Conservation (phyloP, 2,888 invertebrate species). For the Synanthedon formicaeformis region DNA sequence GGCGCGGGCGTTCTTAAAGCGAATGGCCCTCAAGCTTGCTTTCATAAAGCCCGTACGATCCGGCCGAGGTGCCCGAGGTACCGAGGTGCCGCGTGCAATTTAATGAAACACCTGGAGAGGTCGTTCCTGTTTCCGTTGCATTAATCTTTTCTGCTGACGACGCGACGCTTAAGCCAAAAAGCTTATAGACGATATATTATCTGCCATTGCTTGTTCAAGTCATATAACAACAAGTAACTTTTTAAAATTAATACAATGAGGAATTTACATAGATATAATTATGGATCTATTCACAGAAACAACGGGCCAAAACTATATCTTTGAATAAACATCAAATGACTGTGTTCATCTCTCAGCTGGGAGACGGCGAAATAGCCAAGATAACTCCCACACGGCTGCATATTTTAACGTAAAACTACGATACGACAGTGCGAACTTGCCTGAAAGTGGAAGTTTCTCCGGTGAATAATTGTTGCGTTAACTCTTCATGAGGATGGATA, state of each 20-base stretch:
- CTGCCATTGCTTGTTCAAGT: too few species aligned
- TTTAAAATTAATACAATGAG: not conserved
- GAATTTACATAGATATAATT: not conserved
- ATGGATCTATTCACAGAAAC: constrained; percentile 16
- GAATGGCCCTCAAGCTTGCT: constrained; percentile 67
- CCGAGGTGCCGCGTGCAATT: constrained; percentile 61
- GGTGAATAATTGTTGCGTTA: constrained; percentile 48
- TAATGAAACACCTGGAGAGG: constrained; percentile 70
- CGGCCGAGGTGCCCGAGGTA: constrained; percentile 59
- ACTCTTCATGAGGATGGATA: not conserved
- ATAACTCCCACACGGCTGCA: constrained; percentile 57
- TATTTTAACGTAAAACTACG: constrained; percentile 60
- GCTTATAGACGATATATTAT: too few species aligned
- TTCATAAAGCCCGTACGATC: constrained; percentile 64
- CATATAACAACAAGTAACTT: too few species aligned
- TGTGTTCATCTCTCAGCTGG: constrained; percentile 22
- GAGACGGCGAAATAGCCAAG: constrained; percentile 48
- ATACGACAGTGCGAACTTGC: constrained; percentile 50
- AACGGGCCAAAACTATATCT: constrained; percentile 39
- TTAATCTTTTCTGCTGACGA: constrained; percentile 34
- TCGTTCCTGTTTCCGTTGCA: constrained; percentile 61
- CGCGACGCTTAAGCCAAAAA: constrained; percentile 1
- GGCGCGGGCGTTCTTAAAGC: constrained; percentile 67
- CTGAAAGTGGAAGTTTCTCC: constrained; percentile 50
- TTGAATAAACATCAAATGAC: constrained; percentile 49